phyloP scores from a whole-genome alignment of 2,113 vertebrate genomes.

The Sceloporus undulatus region DNA sequence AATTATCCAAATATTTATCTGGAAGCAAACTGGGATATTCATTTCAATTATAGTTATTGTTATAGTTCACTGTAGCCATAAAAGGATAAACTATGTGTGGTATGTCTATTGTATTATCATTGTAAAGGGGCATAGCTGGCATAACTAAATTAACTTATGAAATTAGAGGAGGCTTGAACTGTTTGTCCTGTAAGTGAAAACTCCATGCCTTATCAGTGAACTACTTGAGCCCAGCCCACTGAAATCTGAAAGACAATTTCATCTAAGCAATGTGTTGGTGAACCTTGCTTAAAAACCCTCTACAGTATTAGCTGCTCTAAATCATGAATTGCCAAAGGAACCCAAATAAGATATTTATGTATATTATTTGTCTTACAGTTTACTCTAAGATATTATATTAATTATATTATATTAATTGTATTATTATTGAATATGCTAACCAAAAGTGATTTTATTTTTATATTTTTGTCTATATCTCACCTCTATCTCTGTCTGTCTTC shows the following conservation, averaged over 20 bases:
- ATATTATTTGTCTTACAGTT: neutral
- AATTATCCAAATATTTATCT: conserved; percentile 25
- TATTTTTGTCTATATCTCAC: too few relatives aligned
- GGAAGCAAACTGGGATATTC: conserved; percentile 12
- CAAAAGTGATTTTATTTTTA: too few relatives aligned
- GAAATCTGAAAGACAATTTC: conserved; percentile 73
- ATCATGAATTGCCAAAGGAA: conserved; percentile 63
- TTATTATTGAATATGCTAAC: too few relatives aligned
- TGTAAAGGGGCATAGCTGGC: conserved; percentile 77
- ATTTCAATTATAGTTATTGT: conserved; percentile 31
- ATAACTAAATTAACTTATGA: conserved; percentile 82
- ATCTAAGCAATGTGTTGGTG: conserved; percentile 74
- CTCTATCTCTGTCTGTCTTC: too few relatives aligned
- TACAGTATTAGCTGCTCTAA: conserved; percentile 43
- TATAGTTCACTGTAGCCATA: conserved; percentile 60
- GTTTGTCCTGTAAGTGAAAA: conserved; percentile 78
- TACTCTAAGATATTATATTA: too few relatives aligned
- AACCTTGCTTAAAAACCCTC: conserved; percentile 50
- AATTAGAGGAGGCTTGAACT: conserved; percentile 77
- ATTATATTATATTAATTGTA: neutral
- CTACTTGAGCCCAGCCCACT: conserved; percentile 69
- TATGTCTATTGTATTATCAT: conserved; percentile 77
- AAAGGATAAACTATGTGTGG: conserved; percentile 75
- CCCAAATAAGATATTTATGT: conserved; percentile 23
- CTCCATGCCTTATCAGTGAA: conserved; percentile 78